Percentiles rank a stretch among this genome's conserved stretches.
These are phyloP conservation scores for Callionymus lyra DNA, from an alignment of 2,113 vertebrate genomes.

Conservation along the genomic window DNA sequence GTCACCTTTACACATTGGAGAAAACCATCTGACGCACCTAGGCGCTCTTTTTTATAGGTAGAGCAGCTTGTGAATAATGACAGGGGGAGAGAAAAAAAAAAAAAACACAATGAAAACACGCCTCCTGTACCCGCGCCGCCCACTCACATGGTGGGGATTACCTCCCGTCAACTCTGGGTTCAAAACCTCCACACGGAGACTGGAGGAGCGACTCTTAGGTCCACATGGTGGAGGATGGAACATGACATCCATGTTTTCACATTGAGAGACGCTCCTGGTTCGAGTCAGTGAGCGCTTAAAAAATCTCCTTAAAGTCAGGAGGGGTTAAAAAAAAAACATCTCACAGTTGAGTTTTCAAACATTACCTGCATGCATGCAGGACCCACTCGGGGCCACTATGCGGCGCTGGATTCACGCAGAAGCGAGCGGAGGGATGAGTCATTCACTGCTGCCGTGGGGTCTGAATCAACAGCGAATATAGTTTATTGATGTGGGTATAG, in stretches of 20 bases:
- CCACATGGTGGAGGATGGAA: not conserved
- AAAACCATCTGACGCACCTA: constrained; percentile 67
- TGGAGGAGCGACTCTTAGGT: not conserved
- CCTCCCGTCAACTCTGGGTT: constrained; percentile 67
- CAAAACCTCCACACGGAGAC: constrained; percentile 4
- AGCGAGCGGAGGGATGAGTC: constrained; percentile 26
- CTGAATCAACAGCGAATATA: no score
- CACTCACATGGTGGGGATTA: constrained; percentile 90
- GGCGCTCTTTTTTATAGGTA: constrained; percentile 84
- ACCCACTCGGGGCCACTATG: constrained; percentile 19
- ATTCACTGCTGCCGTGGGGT: no score
- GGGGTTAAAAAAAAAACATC: not conserved
- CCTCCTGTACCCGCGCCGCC: constrained; percentile 81
- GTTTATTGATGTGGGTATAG: no score
- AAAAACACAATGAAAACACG: constrained; percentile 75
- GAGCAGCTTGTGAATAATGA: constrained; percentile 76
- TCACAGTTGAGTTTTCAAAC: constrained; percentile 4
- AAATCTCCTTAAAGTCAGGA: constrained; percentile 4
- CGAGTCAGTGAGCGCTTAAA: not conserved
- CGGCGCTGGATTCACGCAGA: constrained; percentile 30
- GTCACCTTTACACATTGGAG: constrained; percentile 61
- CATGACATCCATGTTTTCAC: not conserved
- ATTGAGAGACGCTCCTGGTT: not conserved
- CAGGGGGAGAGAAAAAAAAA: not conserved
- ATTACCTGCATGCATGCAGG: constrained; percentile 1